Conservation (phyloP, 2,888 invertebrate species). For the Disparrhopalites patrizii region DNA sequence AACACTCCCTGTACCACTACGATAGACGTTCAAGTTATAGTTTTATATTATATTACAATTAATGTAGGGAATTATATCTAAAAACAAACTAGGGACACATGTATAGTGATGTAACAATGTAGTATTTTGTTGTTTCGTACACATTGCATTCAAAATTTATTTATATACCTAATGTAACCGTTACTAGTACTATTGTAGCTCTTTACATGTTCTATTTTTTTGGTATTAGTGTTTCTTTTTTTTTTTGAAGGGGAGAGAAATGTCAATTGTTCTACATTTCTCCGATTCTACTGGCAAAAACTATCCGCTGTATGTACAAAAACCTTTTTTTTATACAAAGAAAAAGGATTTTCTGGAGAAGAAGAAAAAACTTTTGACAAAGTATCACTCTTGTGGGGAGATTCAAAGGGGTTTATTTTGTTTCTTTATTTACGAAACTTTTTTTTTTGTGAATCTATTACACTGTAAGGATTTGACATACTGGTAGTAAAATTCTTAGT, state of each 20-base stretch:
- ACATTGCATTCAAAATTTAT: too few species aligned
- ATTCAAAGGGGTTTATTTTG: slow-evolving; percentile 21
- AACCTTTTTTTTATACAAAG: too few species aligned
- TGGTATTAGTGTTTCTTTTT: neutral
- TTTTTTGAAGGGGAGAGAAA: neutral
- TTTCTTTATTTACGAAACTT: too few species aligned
- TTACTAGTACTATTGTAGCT: too few species aligned
- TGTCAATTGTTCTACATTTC: too few species aligned
- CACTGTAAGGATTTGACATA: too few species aligned
- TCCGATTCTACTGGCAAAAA: too few species aligned
- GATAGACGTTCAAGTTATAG: neutral
- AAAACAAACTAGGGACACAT: neutral
- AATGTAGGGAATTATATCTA: neutral
- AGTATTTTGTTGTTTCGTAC: neutral
- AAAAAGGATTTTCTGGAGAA: neutral
- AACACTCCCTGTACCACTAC: neutral
- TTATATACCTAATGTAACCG: too few species aligned
- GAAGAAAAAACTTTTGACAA: slow-evolving; percentile 17
- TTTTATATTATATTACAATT: neutral
- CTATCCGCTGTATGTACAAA: too few species aligned
- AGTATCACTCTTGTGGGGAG: slow-evolving; percentile 18
- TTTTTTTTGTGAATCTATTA: too few species aligned
- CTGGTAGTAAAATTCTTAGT: slow-evolving; percentile 9
- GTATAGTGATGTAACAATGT: too few species aligned
- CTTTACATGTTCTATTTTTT: neutral